A percentile compares a stretch with the other conserved stretches of the same genome.
phyloP scores from a whole-genome alignment of 2,113 vertebrate species.

The Canis aureus region DNA sequence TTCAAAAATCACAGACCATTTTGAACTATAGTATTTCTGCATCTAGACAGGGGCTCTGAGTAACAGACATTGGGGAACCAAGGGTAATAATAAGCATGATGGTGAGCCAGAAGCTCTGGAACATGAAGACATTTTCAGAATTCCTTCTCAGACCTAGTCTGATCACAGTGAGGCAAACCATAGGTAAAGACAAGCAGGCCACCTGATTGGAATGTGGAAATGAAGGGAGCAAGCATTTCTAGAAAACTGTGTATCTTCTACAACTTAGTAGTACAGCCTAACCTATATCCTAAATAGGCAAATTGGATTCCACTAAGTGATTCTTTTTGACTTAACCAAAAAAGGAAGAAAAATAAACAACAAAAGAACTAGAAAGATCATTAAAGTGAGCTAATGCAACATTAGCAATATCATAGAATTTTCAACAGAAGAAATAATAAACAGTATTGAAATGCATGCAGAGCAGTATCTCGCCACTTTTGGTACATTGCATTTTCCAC shows the following conservation, averaged over 20 bases:
- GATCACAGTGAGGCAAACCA: background rate
- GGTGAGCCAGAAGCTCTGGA: background rate
- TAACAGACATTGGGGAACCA: background rate
- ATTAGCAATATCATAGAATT: background rate
- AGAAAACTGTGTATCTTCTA: background rate
- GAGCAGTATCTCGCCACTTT: background rate
- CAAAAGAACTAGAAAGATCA: background rate
- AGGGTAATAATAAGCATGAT: background rate
- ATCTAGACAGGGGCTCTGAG: background rate
- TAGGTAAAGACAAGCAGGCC: background rate
- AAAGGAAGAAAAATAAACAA: background rate
- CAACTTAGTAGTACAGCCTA: background rate
- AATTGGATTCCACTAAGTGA: background rate
- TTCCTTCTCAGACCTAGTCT: background rate
- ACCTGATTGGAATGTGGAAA: background rate
- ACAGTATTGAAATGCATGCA: background rate
- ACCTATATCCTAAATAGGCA: background rate
- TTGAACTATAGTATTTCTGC: background rate
- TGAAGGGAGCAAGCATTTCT: background rate
- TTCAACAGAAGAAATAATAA: background rate
- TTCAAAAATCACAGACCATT: background rate
- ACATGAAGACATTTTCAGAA: background rate
- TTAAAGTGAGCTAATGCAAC: background rate
- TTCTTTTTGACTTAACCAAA: background rate
- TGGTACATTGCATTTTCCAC: background rate